Evolutionary conservation across 2,113 vertebrate genomes (phyloP).

Genomic region (Centropus bengalensis): DNA sequence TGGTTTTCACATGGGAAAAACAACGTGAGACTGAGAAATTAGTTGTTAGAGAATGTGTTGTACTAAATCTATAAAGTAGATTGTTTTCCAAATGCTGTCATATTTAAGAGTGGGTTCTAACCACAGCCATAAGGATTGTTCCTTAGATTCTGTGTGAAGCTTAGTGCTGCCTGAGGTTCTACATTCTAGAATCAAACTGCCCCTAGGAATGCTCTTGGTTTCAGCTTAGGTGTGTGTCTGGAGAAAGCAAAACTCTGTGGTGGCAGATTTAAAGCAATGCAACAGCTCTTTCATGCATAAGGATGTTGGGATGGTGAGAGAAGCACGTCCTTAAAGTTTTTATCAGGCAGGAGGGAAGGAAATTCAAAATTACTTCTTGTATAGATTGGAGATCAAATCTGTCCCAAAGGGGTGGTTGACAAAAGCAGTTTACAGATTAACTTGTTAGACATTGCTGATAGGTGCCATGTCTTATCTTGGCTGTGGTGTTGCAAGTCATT

Average conservation of each 20-base stretch:
- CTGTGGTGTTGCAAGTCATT: not conserved
- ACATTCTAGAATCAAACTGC: not conserved
- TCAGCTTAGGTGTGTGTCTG: not conserved
- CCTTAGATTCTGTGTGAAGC: not conserved
- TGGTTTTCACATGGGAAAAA: not conserved
- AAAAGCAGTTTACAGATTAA: not conserved
- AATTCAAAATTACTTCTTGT: not conserved
- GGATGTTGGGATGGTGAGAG: not conserved
- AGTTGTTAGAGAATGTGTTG: not conserved
- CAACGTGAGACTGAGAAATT: not conserved
- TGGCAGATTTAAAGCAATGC: not conserved
- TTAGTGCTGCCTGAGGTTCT: not conserved
- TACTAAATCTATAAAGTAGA: not conserved
- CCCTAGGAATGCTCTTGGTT: not conserved
- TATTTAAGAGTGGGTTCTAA: not conserved
- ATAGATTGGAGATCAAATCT: not conserved
- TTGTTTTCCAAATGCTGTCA: not conserved
- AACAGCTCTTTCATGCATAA: accelerated
- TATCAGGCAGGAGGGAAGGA: not conserved
- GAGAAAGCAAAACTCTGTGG: not conserved
- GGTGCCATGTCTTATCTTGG: not conserved
- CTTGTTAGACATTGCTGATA: not conserved
- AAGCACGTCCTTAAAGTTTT: not conserved
- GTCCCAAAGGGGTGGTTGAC: not conserved
- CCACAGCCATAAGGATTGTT: not conserved